Conservation (phyloP, 2,797 vertebrate genomes). For the Ficedula albicollis region DNA sequence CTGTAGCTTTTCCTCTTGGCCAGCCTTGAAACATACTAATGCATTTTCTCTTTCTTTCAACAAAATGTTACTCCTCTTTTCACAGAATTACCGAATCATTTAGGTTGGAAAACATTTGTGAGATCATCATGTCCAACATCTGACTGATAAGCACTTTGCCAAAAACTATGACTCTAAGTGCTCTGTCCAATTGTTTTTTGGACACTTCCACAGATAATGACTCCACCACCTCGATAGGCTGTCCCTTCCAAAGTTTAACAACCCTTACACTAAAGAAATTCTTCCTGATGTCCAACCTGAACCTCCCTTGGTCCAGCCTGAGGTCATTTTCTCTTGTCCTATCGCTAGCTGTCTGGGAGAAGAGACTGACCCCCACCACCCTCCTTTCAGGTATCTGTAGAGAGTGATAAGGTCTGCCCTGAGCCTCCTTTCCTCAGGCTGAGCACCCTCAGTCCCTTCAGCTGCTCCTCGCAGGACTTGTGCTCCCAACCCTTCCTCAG, state of each 20-base stretch:
- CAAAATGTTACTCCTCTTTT: background rate
- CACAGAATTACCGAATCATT: background rate
- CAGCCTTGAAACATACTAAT: background rate
- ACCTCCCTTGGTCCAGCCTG: background rate
- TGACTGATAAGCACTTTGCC: background rate
- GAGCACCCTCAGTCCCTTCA: background rate
- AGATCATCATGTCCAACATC: background rate
- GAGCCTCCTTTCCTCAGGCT: background rate
- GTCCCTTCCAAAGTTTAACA: background rate
- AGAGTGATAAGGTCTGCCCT: background rate
- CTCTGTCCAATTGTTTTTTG: background rate
- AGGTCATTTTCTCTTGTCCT: background rate
- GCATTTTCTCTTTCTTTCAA: background rate
- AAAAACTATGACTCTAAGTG: background rate
- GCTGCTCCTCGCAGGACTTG: background rate
- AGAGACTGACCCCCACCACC: accelerated
- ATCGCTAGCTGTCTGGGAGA: accelerated
- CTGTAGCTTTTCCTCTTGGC: background rate
- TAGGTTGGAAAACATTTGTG: background rate
- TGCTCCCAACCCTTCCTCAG: background rate
- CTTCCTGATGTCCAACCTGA: background rate
- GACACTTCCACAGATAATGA: background rate
- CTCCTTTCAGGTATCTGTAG: background rate
- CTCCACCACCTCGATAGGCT: background rate
- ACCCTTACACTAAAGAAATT: background rate